These are phyloP conservation scores for Epinotia brunnichana DNA, from an alignment of 2,888 invertebrate species.

Conservation along the genomic window DNA sequence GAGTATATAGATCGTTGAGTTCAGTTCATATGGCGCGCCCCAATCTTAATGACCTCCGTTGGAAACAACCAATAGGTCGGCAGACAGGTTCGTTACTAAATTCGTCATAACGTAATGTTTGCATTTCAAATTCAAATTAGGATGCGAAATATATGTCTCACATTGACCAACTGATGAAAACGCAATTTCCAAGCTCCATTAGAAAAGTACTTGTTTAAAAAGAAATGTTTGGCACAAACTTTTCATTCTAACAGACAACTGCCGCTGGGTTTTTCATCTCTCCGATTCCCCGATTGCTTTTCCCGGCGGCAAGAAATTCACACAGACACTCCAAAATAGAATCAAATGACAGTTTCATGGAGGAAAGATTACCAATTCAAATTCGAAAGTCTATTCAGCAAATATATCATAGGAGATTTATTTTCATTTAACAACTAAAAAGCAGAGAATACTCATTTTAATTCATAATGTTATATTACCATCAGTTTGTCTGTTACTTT, in stretches of 20 bases:
- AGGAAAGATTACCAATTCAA: not conserved
- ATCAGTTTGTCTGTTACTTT: too few relatives aligned
- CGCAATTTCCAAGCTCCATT: not conserved
- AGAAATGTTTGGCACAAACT: not conserved
- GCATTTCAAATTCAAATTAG: too few relatives aligned
- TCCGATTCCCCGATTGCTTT: not conserved
- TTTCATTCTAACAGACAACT: slow-evolving; percentile 4
- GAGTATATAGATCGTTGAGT: too few relatives aligned
- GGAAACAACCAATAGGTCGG: too few relatives aligned
- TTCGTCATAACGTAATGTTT: too few relatives aligned
- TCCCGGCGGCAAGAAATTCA: not conserved
- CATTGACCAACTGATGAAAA: not conserved
- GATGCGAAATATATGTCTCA: too few relatives aligned
- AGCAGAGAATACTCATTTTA: too few relatives aligned
- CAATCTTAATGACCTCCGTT: too few relatives aligned
- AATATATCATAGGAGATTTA: not conserved
- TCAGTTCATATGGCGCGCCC: too few relatives aligned
- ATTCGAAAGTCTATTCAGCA: not conserved
- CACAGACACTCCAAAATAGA: not conserved
- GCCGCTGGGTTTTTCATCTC: not conserved
- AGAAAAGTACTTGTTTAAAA: not conserved
- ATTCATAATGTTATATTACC: too few relatives aligned
- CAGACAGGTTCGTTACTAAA: too few relatives aligned
- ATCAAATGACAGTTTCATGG: not conserved
- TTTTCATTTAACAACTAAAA: too few relatives aligned